Evolutionary conservation across 2,888 invertebrate species (phyloP).

Genomic region (Mantis religiosa): DNA sequence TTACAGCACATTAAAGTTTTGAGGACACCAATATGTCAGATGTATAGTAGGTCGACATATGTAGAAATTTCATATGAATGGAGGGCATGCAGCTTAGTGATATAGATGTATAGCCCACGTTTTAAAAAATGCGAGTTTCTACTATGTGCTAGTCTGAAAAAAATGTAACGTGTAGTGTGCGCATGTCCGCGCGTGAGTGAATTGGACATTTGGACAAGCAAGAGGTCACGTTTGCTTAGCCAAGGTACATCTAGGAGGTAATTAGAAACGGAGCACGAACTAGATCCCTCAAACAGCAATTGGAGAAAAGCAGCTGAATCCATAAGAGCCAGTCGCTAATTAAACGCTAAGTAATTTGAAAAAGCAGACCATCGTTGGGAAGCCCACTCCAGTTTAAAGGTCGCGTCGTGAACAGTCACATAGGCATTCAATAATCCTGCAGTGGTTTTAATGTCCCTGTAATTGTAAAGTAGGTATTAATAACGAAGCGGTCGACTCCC

Average conservation of each 20-base stretch:
- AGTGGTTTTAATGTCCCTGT: neutral
- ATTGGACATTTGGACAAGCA: neutral
- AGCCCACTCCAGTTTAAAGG: neutral
- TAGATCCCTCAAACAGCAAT: neutral
- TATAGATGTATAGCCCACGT: too few relatives aligned
- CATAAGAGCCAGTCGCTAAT: neutral
- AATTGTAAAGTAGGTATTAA: neutral
- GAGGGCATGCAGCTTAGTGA: neutral
- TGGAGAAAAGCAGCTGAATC: neutral
- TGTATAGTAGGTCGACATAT: neutral
- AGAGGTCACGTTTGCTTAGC: neutral
- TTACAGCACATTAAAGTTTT: neutral
- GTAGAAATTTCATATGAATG: neutral
- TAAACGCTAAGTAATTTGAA: neutral
- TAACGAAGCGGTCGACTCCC: neutral
- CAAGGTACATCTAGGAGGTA: neutral
- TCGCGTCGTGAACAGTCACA: neutral
- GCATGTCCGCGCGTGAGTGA: neutral
- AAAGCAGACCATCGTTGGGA: neutral
- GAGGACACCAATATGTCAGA: neutral
- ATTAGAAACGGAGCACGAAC: neutral
- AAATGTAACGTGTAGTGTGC: neutral
- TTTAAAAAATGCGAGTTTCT: neutral
- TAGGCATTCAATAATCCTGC: neutral
- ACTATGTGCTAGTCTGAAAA: neutral